These are phyloP conservation scores for Scaptomyza parva DNA, from an alignment of 2,888 invertebrate genomes.

Conservation along the genomic window DNA sequence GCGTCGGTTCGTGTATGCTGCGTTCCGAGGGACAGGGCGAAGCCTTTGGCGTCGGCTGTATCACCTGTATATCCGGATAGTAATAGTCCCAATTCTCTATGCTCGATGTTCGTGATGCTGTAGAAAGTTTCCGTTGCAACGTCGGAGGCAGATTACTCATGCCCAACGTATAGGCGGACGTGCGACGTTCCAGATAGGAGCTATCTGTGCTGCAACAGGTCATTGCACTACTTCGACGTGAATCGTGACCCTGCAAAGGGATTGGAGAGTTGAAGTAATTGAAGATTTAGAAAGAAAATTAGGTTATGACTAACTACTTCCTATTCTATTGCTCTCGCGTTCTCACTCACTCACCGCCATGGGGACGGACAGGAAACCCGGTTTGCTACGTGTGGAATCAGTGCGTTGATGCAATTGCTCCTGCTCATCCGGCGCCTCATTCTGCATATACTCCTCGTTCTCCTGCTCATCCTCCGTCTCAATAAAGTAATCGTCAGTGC, in stretches of 20 bases:
- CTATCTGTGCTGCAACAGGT: slow-evolving; percentile 94
- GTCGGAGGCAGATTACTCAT: slow-evolving; percentile 87
- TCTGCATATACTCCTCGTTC: slow-evolving; percentile 85
- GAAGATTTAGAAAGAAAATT: not conserved
- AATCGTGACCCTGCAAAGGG: slow-evolving; percentile 82
- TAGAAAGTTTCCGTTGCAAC: slow-evolving; percentile 82
- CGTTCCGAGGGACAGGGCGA: slow-evolving; percentile 91
- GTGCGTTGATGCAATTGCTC: slow-evolving; percentile 76
- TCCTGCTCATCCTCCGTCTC: slow-evolving; percentile 85
- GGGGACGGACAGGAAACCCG: slow-evolving; percentile 84
- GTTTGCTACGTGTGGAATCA: slow-evolving; percentile 83
- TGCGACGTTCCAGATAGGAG: slow-evolving; percentile 92
- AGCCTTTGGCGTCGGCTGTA: slow-evolving; percentile 92
- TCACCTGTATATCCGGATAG: slow-evolving; percentile 89
- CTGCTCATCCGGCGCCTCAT: slow-evolving; percentile 65
- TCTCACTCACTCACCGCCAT: slow-evolving; percentile 76
- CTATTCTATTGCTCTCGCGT: too few species aligned
- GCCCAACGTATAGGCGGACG: slow-evolving; percentile 91
- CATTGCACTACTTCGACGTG: slow-evolving; percentile 91
- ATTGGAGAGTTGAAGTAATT: slow-evolving; percentile 6
- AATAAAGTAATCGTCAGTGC: slow-evolving; percentile 84
- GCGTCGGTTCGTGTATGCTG: slow-evolving; percentile 72
- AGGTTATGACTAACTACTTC: not conserved
- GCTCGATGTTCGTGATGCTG: slow-evolving; percentile 83
- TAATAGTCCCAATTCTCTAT: slow-evolving; percentile 86